Conservation (phyloP, 2,797 vertebrate genomes). For the Artibeus lituratus region DNA sequence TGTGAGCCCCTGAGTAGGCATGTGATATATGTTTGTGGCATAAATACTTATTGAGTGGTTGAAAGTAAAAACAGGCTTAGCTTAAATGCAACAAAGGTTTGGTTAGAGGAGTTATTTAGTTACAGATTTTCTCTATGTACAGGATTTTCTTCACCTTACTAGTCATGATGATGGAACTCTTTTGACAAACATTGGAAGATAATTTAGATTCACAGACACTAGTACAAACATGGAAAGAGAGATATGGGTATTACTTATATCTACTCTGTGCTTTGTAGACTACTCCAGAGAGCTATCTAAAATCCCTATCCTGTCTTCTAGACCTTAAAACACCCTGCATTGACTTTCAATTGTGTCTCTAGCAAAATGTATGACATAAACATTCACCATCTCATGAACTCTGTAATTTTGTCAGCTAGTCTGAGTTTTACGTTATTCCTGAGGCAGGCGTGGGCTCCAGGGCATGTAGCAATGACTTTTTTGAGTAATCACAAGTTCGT, state of each 20-base stretch:
- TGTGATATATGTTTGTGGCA: background rate
- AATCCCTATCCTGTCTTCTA: background rate
- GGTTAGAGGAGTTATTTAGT: background rate
- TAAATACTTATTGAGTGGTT: background rate
- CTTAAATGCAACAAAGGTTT: background rate
- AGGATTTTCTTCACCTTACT: background rate
- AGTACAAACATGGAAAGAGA: background rate
- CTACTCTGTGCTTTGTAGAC: background rate
- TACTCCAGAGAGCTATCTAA: background rate
- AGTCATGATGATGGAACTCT: background rate
- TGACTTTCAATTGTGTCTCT: slow-evolving; percentile 7
- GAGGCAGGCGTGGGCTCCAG: background rate
- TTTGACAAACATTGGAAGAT: background rate
- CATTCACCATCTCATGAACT: background rate
- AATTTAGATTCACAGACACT: background rate
- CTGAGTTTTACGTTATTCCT: background rate
- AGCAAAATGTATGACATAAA: background rate
- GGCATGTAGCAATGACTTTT: background rate
- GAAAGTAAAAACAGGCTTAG: background rate
- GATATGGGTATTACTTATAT: background rate
- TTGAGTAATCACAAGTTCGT: background rate
- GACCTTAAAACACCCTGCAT: background rate
- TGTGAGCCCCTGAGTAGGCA: background rate
- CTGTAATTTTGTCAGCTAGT: background rate
- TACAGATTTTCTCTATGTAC: background rate